A percentile compares a stretch with the other conserved stretches of the same genome.
These are phyloP conservation scores for Marmota monax DNA, from an alignment of 2,113 vertebrate species.

Conservation along the genomic window DNA sequence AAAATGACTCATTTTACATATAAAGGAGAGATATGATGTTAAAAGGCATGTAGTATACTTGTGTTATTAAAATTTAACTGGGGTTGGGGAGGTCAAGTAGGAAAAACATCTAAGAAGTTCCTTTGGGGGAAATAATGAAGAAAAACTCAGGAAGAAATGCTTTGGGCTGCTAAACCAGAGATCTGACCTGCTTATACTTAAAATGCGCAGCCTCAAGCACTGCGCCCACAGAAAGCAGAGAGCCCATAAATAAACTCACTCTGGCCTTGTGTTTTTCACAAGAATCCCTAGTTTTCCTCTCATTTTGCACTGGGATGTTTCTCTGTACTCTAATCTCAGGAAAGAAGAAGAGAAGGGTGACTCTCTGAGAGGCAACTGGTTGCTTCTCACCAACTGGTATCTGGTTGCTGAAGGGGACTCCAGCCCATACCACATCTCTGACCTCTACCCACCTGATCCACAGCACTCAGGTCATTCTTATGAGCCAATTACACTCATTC, in stretches of 20 bases:
- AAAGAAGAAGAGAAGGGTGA: background rate
- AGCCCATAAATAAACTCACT: background rate
- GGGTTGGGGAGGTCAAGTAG: background rate
- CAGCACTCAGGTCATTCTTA: too few species aligned
- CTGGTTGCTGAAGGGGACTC: background rate
- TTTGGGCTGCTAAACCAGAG: background rate
- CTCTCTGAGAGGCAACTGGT: background rate
- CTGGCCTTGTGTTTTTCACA: background rate
- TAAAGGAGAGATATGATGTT: background rate
- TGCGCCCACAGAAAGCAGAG: background rate
- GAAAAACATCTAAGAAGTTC: background rate
- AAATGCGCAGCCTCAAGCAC: rapidly evolving
- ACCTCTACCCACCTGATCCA: background rate
- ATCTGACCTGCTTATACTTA: background rate
- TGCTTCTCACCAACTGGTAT: background rate
- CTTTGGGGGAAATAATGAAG: background rate
- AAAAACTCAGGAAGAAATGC: background rate
- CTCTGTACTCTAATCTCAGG: background rate
- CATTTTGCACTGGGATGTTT: background rate
- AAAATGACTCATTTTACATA: background rate
- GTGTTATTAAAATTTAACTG: background rate
- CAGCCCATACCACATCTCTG: background rate
- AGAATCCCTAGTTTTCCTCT: background rate
- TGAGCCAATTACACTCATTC: too few species aligned
- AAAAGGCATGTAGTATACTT: background rate